A percentile compares a stretch with the other conserved stretches of the same genome.
These are phyloP conservation scores for Boloria selene DNA, from an alignment of 2,888 invertebrate species.

Conservation along the genomic window DNA sequence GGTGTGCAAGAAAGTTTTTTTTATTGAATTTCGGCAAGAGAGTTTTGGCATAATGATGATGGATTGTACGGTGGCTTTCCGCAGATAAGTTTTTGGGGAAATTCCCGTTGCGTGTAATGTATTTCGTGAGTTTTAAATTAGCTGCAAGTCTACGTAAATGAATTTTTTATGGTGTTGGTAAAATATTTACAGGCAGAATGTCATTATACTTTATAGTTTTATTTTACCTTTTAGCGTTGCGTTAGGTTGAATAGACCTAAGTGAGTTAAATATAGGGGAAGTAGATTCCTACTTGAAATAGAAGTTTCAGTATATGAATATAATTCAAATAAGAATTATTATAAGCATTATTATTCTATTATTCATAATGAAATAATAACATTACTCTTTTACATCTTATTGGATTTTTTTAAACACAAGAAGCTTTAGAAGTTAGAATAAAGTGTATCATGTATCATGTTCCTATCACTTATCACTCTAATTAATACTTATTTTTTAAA, in stretches of 20 bases:
- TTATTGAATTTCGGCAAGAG: slow-evolving; percentile 76
- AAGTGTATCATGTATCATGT: too few species aligned
- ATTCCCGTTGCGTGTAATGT: slow-evolving; percentile 69
- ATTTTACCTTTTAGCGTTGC: slow-evolving; percentile 2
- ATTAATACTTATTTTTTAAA: too few species aligned
- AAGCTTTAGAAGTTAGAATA: too few species aligned
- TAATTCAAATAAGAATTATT: too few species aligned
- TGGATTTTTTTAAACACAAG: too few species aligned
- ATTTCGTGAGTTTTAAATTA: slow-evolving; percentile 71
- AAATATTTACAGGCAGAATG: slow-evolving; percentile 10
- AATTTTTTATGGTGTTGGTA: slow-evolving; percentile 11
- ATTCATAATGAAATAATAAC: too few species aligned
- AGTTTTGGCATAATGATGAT: slow-evolving; percentile 81
- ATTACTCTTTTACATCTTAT: too few species aligned
- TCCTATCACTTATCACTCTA: too few species aligned
- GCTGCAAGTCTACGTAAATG: slow-evolving; percentile 47
- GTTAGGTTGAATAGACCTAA: background rate
- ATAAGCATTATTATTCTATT: too few species aligned
- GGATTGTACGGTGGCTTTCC: slow-evolving; percentile 75
- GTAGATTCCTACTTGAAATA: background rate
- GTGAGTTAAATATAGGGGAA: background rate
- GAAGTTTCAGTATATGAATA: too few species aligned
- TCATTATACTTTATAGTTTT: slow-evolving; percentile 12
- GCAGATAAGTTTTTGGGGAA: slow-evolving; percentile 76
- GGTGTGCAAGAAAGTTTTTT: slow-evolving; percentile 70